These are phyloP conservation scores for Artibeus lituratus DNA, from an alignment of 2,797 vertebrate species.

Conservation along the genomic window DNA sequence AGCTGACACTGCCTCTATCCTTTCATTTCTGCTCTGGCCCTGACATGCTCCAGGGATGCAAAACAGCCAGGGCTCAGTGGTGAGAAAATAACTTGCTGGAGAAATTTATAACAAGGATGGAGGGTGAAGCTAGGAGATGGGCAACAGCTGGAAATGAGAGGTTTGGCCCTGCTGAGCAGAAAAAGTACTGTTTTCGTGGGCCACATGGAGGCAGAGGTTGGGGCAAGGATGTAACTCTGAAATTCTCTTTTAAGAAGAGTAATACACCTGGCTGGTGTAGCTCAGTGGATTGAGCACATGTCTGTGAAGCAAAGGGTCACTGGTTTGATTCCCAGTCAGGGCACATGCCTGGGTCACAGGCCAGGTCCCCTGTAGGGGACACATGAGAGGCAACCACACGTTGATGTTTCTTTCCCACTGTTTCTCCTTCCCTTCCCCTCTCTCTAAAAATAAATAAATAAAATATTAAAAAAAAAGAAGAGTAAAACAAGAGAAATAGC, in stretches of 20 bases:
- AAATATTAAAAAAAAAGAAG: neutral
- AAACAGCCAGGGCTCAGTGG: neutral
- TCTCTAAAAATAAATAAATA: too few relatives aligned
- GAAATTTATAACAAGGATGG: neutral
- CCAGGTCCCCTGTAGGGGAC: too few relatives aligned
- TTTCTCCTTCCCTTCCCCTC: too few relatives aligned
- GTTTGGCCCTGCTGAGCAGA: conserved; percentile 46
- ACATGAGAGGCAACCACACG: too few relatives aligned
- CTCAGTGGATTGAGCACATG: too few relatives aligned
- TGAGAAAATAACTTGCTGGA: conserved; percentile 44
- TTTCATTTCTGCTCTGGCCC: conserved; percentile 48
- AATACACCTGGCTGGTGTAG: neutral
- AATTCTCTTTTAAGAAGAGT: conserved; percentile 35
- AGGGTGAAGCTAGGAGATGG: neutral
- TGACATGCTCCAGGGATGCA: conserved; percentile 9
- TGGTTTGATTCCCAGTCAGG: too few relatives aligned
- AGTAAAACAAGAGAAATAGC: conserved; percentile 39
- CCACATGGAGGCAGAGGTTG: conserved; percentile 43
- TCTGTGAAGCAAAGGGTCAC: too few relatives aligned
- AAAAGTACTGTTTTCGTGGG: conserved; percentile 54
- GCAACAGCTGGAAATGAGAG: conserved; percentile 36
- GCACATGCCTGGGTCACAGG: too few relatives aligned
- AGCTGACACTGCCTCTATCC: neutral
- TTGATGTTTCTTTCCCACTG: too few relatives aligned
- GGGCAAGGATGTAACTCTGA: conserved; percentile 45